Evolutionary conservation across 2,113 vertebrate species (phyloP), one percentile per base, ranked within the genome.

Genomic region (Solenodon paradoxus): DNA sequence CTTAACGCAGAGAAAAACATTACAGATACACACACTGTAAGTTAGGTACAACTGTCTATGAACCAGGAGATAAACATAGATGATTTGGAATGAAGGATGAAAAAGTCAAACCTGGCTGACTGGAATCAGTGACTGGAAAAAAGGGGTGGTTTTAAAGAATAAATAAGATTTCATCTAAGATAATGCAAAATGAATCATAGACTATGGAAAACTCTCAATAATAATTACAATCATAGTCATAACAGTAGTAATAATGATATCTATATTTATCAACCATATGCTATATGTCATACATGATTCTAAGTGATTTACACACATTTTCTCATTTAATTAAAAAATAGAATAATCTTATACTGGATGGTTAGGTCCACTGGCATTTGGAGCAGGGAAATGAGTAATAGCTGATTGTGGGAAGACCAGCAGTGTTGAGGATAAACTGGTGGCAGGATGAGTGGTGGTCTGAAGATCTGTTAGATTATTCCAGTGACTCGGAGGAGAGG

Each of bases 181-280:
- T 71, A 63, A 88, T 49, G 22, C 53, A 95, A 89, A 94, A 88
- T 72, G 47, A 93, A 85, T 78, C 49, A n/a, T 28, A 88, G 51
- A 35, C 28, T 57, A 45, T 95, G 49, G 47, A 89, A 68, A 4
- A 61, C 42, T 77, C 86, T 49, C 53, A 24, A 66, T 32, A 79
- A 45, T 38, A 42, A 61, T 88, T 83, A 55, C 16, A 90, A 45
- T 74, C 35, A 49, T 68, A 53, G 71, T 40, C 47, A 28, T 42
- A 53, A 68, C n/a, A n/a, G n/a, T 40, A 45, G 38, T 10, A 79
- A 40, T 53, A 85, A 45, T 89, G 64, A 66, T 51, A 84, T 51
- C 42, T 68, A 55, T 75, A 80, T 86, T 82, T 51, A 53, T 59
- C 61, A 7, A 83, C 13, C 20, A 24, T 63, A 40, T 69, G 24